These are phyloP conservation scores for Corapipo altera DNA, from an alignment of 2,113 vertebrate species.

Conservation along the genomic window DNA sequence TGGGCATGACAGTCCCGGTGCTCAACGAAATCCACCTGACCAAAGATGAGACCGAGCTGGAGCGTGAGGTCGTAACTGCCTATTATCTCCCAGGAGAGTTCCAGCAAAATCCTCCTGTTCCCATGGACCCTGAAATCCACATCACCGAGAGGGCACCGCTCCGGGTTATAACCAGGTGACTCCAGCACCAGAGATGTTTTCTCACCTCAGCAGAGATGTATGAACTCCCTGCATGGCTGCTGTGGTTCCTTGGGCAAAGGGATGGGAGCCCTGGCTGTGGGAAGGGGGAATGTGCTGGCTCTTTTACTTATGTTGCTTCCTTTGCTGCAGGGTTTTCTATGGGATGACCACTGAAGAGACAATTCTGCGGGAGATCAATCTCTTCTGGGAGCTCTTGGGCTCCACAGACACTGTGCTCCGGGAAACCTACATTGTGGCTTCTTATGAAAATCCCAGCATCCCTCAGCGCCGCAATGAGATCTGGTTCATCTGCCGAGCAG, in stretches of 20 bases:
- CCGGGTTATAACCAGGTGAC: conserved; percentile 79
- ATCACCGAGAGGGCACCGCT: conserved; percentile 74
- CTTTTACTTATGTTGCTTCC: neutral
- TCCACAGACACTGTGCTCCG: conserved; percentile 30
- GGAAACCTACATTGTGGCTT: conserved; percentile 77
- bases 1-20: conserved; percentile 85
- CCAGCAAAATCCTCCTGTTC: conserved; percentile 73
- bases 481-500: conserved; percentile 78
- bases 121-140: conserved; percentile 75
- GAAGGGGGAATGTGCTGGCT: neutral
- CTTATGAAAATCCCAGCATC: conserved; percentile 82
- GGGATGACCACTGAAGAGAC: conserved; percentile 85
- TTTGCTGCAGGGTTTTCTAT: conserved; percentile 76
- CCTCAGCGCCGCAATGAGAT: conserved; percentile 82
- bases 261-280: neutral
- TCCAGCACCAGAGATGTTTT: neutral
- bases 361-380: conserved; percentile 73
- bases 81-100: conserved; percentile 79
- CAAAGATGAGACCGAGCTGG: conserved; percentile 67
- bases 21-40: conserved; percentile 77
- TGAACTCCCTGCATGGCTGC: neutral
- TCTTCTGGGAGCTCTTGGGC: conserved; percentile 80
- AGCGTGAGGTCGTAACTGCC: conserved; percentile 75
- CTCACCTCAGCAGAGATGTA: neutral
- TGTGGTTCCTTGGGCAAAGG: neutral